A percentile compares a stretch with the other conserved stretches of the same genome.
Evolutionary conservation across 1,140 invertebrate species (phyloP).

Genomic region (Parapsyche elsis): DNA sequence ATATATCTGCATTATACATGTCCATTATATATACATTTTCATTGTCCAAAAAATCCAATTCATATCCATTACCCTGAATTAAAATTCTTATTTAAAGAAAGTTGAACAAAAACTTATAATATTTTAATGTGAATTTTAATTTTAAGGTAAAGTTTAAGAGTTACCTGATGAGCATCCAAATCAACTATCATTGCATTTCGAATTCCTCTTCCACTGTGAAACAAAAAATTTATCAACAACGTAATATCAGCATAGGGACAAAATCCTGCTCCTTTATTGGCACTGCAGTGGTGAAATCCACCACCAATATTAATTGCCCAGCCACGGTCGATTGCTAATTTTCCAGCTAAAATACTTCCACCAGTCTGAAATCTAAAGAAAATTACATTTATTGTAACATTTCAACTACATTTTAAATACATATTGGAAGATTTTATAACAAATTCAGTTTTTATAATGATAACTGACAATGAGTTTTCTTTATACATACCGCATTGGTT

Average conservation of each 20-base stretch:
- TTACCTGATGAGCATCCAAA: slow-evolving; percentile 85
- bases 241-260: slow-evolving; percentile 92
- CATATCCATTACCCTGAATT: slow-evolving; percentile 86
- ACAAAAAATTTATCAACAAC: slow-evolving; percentile 76
- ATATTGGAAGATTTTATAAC: background rate
- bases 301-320: slow-evolving; percentile 94
- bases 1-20: slow-evolving; percentile 85
- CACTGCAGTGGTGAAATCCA: slow-evolving; percentile 86
- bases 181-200: slow-evolving; percentile 86
- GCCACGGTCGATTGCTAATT: slow-evolving; percentile 80
- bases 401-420: background rate
- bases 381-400: background rate
- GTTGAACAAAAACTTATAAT: background rate
- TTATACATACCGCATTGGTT: slow-evolving; percentile 74
- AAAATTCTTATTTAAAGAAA: too few species aligned
- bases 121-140: background rate
- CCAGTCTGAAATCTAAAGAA: slow-evolving; percentile 78
- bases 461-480: background rate
- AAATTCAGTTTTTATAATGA: background rate
- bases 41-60: slow-evolving; percentile 80
- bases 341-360: slow-evolving; percentile 83
- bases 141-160: too few species aligned
- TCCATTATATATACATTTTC: slow-evolving; percentile 86
- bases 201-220: slow-evolving; percentile 69
- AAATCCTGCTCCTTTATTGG: slow-evolving; percentile 82